These are phyloP conservation scores for Microchirus variegatus DNA, from an alignment of 2,797 vertebrate species.

Conservation along the genomic window DNA sequence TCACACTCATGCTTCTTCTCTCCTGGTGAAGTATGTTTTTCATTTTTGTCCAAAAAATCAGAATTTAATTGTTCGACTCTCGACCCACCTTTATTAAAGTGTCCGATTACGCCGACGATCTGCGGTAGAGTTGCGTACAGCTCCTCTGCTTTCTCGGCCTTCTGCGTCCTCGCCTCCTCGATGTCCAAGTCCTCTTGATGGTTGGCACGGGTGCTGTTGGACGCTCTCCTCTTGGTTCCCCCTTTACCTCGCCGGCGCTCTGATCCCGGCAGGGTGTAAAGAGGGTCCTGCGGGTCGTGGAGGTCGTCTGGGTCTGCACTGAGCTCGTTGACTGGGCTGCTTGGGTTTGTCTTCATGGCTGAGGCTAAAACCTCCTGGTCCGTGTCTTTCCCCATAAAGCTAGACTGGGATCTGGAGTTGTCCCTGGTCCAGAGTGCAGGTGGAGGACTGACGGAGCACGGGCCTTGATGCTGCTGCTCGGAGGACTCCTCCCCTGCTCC, in stretches of 20 bases:
- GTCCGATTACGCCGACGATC: slow-evolving; percentile 84
- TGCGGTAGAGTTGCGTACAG: slow-evolving; percentile 84
- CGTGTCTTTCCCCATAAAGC: slow-evolving; percentile 68
- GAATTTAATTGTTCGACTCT: not conserved
- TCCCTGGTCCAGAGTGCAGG: slow-evolving; percentile 84
- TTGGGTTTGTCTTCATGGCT: slow-evolving; percentile 63
- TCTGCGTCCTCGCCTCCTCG: slow-evolving; percentile 78
- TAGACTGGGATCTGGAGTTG: slow-evolving; percentile 68
- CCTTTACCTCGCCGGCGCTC: slow-evolving; percentile 73
- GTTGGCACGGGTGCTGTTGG: slow-evolving; percentile 66
- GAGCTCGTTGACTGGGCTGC: slow-evolving; percentile 60
- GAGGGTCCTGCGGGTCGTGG: slow-evolving; percentile 73
- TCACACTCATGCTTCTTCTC: not conserved
- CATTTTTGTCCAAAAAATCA: not conserved
- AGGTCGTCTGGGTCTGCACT: slow-evolving; percentile 64
- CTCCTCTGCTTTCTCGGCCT: slow-evolving; percentile 85
- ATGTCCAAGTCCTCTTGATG: slow-evolving; percentile 75
- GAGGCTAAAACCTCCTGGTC: slow-evolving; percentile 58
- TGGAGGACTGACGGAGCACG: slow-evolving; percentile 78
- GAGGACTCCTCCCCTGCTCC: slow-evolving; percentile 70
- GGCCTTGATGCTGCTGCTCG: slow-evolving; percentile 74
- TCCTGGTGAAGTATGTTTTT: slow-evolving; percentile 4
- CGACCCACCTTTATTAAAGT: slow-evolving; percentile 87
- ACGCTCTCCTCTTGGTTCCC: slow-evolving; percentile 64
- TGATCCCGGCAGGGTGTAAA: slow-evolving; percentile 69